Evolutionary conservation across 2,113 vertebrate species (phyloP).

Genomic region (Odontesthes bonariensis): DNA sequence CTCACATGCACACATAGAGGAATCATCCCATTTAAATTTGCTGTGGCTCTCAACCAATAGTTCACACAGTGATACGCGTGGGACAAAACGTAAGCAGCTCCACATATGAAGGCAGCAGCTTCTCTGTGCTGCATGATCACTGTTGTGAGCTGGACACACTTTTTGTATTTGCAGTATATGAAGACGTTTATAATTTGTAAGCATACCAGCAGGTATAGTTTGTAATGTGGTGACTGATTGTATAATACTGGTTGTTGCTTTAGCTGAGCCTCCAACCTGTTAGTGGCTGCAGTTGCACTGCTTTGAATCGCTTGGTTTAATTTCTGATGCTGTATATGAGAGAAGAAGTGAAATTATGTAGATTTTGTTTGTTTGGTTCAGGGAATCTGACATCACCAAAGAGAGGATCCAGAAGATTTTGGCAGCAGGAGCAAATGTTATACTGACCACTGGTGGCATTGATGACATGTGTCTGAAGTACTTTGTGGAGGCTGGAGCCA

Average conservation of each 20-base stretch:
- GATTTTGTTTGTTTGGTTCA: slow-evolving; percentile 11
- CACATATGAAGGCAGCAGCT: slow-evolving; percentile 38
- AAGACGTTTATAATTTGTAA: no score
- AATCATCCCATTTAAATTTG: slow-evolving; percentile 80
- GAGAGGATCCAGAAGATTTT: slow-evolving; percentile 97
- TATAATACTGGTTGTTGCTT: no score
- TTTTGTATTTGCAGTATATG: no score
- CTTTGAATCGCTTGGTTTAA: no score
- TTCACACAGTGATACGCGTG: slow-evolving; percentile 83
- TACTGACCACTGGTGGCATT: slow-evolving; percentile 95
- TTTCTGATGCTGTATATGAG: background rate
- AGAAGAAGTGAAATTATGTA: background rate
- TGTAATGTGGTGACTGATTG: no score
- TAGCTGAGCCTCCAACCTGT: no score
- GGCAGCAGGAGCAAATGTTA: slow-evolving; percentile 92
- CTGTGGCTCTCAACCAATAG: slow-evolving; percentile 74
- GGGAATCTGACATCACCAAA: slow-evolving; percentile 98
- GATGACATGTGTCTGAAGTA: slow-evolving; percentile 99
- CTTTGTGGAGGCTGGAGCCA: slow-evolving; percentile 93
- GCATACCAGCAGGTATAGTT: no score
- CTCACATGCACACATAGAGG: background rate
- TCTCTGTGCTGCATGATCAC: slow-evolving; percentile 39
- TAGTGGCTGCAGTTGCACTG: no score
- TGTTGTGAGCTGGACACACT: slow-evolving; percentile 59
- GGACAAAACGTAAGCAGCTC: slow-evolving; percentile 73